Percentiles rank a stretch among this genome's conserved stretches.
phyloP scores from a whole-genome alignment of 2,888 invertebrate species.

The Torymus auratus region DNA sequence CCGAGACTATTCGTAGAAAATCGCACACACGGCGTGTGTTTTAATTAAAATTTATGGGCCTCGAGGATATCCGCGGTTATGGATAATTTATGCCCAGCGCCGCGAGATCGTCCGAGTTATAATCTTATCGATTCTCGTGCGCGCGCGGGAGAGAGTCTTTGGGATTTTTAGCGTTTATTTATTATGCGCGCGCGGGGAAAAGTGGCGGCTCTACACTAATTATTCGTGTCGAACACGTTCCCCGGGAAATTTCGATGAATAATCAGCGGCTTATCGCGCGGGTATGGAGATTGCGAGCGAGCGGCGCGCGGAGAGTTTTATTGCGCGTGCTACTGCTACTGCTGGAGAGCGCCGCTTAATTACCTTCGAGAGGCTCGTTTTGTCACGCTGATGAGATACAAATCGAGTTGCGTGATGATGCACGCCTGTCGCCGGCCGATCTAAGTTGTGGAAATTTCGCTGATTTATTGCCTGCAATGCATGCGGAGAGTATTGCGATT shows the following conservation, averaged over 20 bases:
- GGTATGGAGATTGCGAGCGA: background rate
- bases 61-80: conserved; percentile 8
- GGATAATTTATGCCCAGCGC: conserved; percentile 44
- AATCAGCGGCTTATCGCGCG: conserved; percentile 47
- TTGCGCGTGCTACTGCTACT: background rate
- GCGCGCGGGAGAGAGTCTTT: background rate
- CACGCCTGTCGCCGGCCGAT: background rate
- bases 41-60: conserved; percentile 55
- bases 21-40: background rate
- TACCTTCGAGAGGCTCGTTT: conserved; percentile 7
- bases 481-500: too few species aligned
- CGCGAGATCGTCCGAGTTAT: conserved; percentile 8
- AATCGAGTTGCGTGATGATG: background rate
- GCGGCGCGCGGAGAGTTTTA: background rate
- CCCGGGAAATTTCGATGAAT: conserved; percentile 47
- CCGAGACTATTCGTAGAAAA: conserved; percentile 35
- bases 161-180: conserved; percentile 16
- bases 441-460: too few species aligned
- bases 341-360: conserved; percentile 24
- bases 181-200: conserved; percentile 13
- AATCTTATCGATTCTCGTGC: conserved; percentile 31
- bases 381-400: background rate
- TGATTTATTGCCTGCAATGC: too few species aligned
- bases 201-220: conserved; percentile 43
- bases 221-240: conserved; percentile 50